These are phyloP conservation scores for Lutjanus erythropterus DNA, from an alignment of 2,113 vertebrate genomes.

Conservation along the genomic window DNA sequence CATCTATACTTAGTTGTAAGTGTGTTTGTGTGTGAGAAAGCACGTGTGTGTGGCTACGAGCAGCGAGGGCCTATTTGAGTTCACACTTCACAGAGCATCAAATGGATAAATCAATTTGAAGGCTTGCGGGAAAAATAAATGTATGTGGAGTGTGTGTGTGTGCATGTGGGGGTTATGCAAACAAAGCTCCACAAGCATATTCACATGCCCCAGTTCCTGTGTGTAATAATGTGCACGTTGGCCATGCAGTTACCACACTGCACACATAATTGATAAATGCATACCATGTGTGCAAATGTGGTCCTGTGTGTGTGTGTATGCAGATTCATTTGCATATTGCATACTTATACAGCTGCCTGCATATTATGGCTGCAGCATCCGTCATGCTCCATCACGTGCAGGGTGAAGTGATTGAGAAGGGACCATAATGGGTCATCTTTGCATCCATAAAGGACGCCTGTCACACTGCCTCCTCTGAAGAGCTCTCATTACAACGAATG, in stretches of 20 bases:
- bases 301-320: not conserved
- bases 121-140: conserved; percentile 42
- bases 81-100: conserved; percentile 69
- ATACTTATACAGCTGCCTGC: conserved; percentile 18
- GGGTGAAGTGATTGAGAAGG: not conserved
- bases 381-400: not conserved
- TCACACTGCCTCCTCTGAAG: conserved; percentile 2
- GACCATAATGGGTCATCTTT: not conserved
- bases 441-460: conserved; percentile 3
- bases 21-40: not conserved
- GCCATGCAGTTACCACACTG: not conserved
- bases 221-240: conserved; percentile 12
- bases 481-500: not conserved
- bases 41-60: conserved; percentile 32
- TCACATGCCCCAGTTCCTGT: conserved; percentile 28
- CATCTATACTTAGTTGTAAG: not conserved
- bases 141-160: conserved; percentile 10
- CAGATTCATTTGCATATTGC: conserved; percentile 39
- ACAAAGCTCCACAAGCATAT: conserved; percentile 30
- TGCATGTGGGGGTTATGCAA: conserved; percentile 26
- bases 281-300: conserved; percentile 12
- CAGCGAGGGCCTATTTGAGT: conserved; percentile 38
- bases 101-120: conserved; percentile 63
- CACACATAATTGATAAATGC: conserved; percentile 35
- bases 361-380: not conserved